Conservation (phyloP, 2,888 invertebrate genomes). For the Seira sanloemensis region DNA sequence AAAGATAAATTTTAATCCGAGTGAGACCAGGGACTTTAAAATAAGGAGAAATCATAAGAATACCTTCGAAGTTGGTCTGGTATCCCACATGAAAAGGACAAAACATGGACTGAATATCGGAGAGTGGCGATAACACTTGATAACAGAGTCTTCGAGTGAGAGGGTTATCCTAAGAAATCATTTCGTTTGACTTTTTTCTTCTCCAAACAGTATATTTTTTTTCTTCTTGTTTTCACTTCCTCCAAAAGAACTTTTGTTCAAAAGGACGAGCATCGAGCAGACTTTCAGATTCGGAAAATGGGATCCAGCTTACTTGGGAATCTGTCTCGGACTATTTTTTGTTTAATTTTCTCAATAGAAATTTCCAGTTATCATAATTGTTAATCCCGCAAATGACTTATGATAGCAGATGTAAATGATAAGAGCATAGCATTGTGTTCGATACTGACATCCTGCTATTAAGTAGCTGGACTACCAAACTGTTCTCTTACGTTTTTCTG, state of each 20-base stretch:
- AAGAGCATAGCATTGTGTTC: too few species aligned
- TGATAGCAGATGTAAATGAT: too few species aligned
- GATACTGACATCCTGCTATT: too few species aligned
- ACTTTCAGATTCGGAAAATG: neutral
- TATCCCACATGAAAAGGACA: neutral
- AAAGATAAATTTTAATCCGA: neutral
- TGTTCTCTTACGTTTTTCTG: neutral
- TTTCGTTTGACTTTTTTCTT: conserved; percentile 36
- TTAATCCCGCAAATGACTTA: too few species aligned
- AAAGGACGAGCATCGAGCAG: neutral
- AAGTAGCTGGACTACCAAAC: too few species aligned
- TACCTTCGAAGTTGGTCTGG: conserved; percentile 3
- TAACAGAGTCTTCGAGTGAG: neutral
- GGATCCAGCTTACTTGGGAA: too few species aligned
- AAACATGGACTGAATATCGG: conserved; percentile 10
- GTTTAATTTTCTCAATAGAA: too few species aligned
- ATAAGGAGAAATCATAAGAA: conserved; percentile 12
- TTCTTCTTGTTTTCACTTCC: conserved; percentile 5
- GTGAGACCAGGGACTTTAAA: neutral
- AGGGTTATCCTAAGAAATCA: conserved; percentile 54
- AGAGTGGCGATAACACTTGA: neutral
- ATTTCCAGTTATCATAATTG: too few species aligned
- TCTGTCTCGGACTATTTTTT: too few species aligned
- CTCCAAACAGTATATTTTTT: neutral
- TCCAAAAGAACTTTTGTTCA: neutral